Conservation (phyloP, 2,797 vertebrate species). For the Tapera naevia region DNA sequence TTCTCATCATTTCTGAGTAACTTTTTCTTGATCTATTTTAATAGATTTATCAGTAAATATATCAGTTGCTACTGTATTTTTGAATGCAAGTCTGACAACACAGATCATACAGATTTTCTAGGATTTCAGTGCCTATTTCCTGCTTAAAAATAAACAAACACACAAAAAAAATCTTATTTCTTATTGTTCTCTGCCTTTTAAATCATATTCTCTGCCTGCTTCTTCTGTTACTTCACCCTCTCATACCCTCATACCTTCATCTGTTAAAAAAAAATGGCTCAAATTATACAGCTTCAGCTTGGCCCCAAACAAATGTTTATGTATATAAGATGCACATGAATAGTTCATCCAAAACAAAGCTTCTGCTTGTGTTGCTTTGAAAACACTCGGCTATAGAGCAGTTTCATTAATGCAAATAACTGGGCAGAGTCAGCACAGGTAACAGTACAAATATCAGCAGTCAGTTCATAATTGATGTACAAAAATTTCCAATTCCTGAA, state of each 20-base stretch:
- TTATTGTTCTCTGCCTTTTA: neutral
- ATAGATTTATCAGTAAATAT: neutral
- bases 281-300: neutral
- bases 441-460: neutral
- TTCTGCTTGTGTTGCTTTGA: neutral
- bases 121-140: neutral
- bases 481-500: neutral
- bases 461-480: neutral
- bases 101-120: neutral
- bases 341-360: neutral
- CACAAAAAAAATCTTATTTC: neutral
- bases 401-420: neutral
- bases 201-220: neutral
- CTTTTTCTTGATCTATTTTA: neutral
- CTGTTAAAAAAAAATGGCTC: neutral
- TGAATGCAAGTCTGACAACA: neutral
- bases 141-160: neutral
- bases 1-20: neutral
- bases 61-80: neutral
- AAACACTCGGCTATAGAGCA: neutral
- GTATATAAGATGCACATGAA: neutral
- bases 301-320: neutral
- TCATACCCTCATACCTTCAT: neutral
- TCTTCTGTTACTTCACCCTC: fast-evolving
- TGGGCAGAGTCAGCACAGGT: neutral